These are phyloP conservation scores for Drosophila punjabiensis DNA, from an alignment of 1,140 invertebrate species.

Conservation along the genomic window DNA sequence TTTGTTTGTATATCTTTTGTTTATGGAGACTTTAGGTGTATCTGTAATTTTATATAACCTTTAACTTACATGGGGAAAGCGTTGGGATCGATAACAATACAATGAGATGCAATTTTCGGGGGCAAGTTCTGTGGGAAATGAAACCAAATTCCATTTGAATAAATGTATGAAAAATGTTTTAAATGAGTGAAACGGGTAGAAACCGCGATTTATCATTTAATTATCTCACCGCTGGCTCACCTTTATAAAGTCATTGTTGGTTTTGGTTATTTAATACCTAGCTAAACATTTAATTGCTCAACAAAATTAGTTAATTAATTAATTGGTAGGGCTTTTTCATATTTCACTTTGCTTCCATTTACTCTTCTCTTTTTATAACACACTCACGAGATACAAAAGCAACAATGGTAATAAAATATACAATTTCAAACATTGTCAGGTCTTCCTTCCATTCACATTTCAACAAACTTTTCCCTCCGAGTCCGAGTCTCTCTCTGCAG, in stretches of 20 bases:
- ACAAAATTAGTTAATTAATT: constrained; percentile 24
- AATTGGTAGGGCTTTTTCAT: neutral
- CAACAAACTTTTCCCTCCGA: constrained; percentile 5
- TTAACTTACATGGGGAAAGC: constrained; percentile 46
- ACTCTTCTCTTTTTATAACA: neutral
- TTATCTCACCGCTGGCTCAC: constrained; percentile 10
- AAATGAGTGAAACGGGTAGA: constrained; percentile 2
- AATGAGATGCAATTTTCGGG: constrained; percentile 22
- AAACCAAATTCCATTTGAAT: constrained; percentile 40
- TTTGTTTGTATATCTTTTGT: constrained; percentile 17
- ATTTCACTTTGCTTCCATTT: neutral
- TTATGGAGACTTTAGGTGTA: constrained; percentile 13
- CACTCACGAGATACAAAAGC: constrained; percentile 23
- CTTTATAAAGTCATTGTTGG: neutral
- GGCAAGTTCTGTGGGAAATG: constrained; percentile 13
- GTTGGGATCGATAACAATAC: constrained; percentile 61
- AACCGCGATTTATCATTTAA: constrained; percentile 9
- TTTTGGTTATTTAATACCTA: constrained; percentile 62
- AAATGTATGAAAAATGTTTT: neutral
- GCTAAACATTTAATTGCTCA: constrained; percentile 56
- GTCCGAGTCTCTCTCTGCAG: neutral
- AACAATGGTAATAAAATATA: constrained; percentile 30
- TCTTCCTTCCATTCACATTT: neutral
- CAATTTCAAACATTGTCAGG: constrained; percentile 17
- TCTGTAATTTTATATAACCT: constrained; percentile 18